phyloP scores from a whole-genome alignment of 1,140 invertebrate species.

The Platorchestia sp. region DNA sequence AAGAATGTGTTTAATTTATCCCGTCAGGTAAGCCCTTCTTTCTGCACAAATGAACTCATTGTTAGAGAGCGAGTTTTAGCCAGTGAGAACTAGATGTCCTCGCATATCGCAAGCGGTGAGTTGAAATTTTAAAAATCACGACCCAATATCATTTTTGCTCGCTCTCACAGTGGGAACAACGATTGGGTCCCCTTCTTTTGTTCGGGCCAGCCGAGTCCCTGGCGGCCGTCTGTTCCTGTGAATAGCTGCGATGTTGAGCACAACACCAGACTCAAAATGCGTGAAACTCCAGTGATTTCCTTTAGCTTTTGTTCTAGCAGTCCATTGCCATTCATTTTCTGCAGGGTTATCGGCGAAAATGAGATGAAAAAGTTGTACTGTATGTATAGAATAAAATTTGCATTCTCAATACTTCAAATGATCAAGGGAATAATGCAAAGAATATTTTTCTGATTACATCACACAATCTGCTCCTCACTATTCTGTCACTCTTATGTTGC shows the following conservation, averaged over 20 bases:
- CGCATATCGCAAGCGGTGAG: neutral
- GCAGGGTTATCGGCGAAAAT: neutral
- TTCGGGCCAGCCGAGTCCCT: neutral
- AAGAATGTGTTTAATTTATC: neutral
- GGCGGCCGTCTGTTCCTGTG: neutral
- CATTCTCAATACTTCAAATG: neutral
- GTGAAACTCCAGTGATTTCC: neutral
- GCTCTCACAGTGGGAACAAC: neutral
- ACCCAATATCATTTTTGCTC: conserved; percentile 3
- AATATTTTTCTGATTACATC: neutral
- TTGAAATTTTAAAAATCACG: neutral
- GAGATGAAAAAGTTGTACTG: neutral
- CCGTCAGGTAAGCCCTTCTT: neutral
- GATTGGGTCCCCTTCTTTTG: conserved; percentile 11
- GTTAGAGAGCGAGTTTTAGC: neutral
- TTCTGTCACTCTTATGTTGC: neutral
- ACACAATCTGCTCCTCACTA: neutral
- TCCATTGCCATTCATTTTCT: neutral
- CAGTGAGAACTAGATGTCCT: neutral
- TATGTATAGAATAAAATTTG: neutral
- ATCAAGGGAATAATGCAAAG: neutral
- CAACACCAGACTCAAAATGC: neutral
- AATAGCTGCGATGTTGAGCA: neutral
- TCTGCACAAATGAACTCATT: neutral
- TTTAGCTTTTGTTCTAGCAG: too few relatives aligned